Base-by-base conservation (phyloP, 2,797 vertebrate species). In the Urocyon cinereoargenteus region DNA sequence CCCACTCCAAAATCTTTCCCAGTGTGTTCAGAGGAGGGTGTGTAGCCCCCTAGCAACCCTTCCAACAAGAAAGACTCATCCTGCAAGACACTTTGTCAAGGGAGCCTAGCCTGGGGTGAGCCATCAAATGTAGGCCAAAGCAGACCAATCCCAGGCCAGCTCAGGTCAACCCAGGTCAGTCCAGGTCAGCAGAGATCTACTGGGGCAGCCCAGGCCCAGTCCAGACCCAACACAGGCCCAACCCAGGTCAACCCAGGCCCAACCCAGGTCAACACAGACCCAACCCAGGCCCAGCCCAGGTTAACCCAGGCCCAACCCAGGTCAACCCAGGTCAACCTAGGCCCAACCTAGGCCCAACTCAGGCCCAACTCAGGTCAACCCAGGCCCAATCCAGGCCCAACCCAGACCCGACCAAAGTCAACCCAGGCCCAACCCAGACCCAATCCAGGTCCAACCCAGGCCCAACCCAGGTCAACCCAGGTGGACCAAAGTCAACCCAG, bases 181-280 rank as follows among this genome's bases (percentile, higher is more conserved):
- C 13, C 14, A 16, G 12, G 22, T 3, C 49, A 34, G 22, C 19
- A 7, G 0, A 59, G 13, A 11, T 2, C 0, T 24, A n/a, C 6
- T 9, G 45, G 4, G 26, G 1, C 36, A 70, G 55, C 31, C 13
- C 55, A 18, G 0, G 2, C 3, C 11, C 11, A 10, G 36, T 26
- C 10, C 5, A 45, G n/a, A 45, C 10, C 34, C 51, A 36, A 36
- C 21, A 22, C 9, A 4, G 59, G 3, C 59, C 59, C 24, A 21
- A 3, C 59, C 3, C 59, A 24, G 22, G 21, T 10, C 22, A 57
- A 15, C 55, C 16, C 53, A 55, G 53, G 53, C 53, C 53, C 40
- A 45, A 45, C 40, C 40, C 40, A 45, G 40, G 40, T 45, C 40
- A 45, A 45, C 40, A 45, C 40, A 28, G 16, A 24, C 15, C 45